Base-by-base conservation (phyloP, 2,888 invertebrate genomes). In the Terebella lapidaria region DNA sequence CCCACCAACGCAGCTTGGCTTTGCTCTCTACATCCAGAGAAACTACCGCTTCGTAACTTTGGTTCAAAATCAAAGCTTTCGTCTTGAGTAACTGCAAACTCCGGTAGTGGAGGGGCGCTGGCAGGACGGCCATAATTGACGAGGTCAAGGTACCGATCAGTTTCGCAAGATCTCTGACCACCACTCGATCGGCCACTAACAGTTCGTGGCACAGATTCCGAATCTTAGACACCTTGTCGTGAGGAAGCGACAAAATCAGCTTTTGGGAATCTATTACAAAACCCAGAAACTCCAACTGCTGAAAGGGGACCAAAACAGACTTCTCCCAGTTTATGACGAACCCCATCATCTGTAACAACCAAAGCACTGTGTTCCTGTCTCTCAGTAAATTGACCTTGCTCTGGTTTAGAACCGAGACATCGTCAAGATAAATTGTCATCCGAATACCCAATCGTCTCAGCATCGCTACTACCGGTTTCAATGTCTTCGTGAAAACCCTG, bases 1-100 rank as follows among this genome's bases (percentile, higher is more conserved):
- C 51, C 58, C 61, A 58, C 55, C 58, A 61, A 24, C 26, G n/a
- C 2, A 61, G 20, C 29, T 61, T 56, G 20, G 24, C 25, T 54
- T 22, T 47, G 26, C 27, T 20, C 55, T 28, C 15, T 46, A 4
- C n/a, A 20, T 22, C 26, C 52, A 49, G 20, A 15, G 10, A 18
- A 18, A 49, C 20, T 20, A 5, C 5, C 18, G 49, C 20, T 18
- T 18, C 49, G 20, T 49, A 18, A 18, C 5, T 18, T 20, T 49
- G 20, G 5, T 5, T 22, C 20, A 5, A 5, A 5, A 49, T 5
- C 18, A 49, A 22, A 5, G 15, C 49, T n/a, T n/a, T n/a, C n/a
- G n/a, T n/a, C n/a, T n/a, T n/a, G n/a, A n/a, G n/a, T n/a, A n/a
- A n/a, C n/a, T n/a, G n/a, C n/a, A n/a, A 18, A 18, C 20, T 20